Percentiles rank a stretch among this genome's conserved stretches.
Conservation (phyloP, 1,140 invertebrate species). For the Tetragonula clypearis region DNA sequence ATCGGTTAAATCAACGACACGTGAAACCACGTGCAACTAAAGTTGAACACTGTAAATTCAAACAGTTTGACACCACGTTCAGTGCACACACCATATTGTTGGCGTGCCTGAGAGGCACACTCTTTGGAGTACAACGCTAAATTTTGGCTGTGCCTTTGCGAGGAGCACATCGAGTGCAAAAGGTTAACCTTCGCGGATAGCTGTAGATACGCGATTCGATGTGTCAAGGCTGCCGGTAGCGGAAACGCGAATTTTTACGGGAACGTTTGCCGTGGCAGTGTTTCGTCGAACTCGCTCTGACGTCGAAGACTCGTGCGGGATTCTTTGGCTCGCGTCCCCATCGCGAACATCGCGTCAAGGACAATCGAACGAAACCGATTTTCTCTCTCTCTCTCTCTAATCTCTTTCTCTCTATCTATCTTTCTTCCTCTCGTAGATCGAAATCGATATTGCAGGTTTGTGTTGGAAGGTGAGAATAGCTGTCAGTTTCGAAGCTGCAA, state of each 20-base stretch:
- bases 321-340: neutral
- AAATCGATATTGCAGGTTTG: neutral
- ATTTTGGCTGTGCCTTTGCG: no score
- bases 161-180: no score
- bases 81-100: no score
- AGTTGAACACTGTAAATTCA: no score
- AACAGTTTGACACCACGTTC: no score
- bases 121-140: no score
- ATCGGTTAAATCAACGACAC: no score
- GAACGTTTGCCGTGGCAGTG: constrained; percentile 8
- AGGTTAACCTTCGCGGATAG: neutral
- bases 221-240: constrained; percentile 13
- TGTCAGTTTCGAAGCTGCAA: neutral
- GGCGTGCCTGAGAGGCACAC: no score
- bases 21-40: no score
- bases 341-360: neutral
- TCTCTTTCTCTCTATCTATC: neutral
- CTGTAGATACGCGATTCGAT: constrained; percentile 2
- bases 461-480: neutral
- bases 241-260: constrained; percentile 16
- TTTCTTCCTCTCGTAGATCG: neutral
- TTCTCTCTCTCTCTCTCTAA: neutral
- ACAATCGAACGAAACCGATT: neutral
- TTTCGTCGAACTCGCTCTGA: no score
- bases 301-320: neutral